Conservation (phyloP, 2,113 vertebrate genomes). For the Triplophysa rosa region DNA sequence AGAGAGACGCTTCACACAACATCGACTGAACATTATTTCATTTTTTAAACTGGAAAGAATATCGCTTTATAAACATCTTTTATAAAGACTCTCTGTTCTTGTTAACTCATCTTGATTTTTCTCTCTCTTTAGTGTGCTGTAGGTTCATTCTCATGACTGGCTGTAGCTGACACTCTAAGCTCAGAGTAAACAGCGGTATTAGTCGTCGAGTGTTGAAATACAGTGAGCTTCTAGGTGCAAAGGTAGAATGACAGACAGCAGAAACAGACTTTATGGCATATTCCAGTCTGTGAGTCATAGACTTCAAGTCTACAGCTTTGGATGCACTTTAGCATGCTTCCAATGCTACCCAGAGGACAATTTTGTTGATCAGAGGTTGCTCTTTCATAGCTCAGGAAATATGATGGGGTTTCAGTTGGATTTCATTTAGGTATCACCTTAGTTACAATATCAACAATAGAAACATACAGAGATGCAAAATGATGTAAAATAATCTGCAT, state of each 20-base stretch:
- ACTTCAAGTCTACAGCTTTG: not conserved
- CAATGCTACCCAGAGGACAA: too few species aligned
- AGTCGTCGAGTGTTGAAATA: constrained; percentile 31
- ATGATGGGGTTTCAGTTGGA: too few species aligned
- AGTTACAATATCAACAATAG: too few species aligned
- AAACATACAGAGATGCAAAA: too few species aligned
- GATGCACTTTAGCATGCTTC: too few species aligned
- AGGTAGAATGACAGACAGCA: constrained; percentile 6
- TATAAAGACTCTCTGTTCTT: not conserved
- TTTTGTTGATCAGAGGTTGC: too few species aligned
- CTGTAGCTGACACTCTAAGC: constrained; percentile 24
- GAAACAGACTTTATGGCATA: not conserved
- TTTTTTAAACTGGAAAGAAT: constrained; percentile 10
- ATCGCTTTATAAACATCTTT: constrained; percentile 14
- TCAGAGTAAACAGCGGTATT: constrained; percentile 39
- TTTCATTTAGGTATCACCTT: too few species aligned
- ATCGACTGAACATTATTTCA: constrained; percentile 29
- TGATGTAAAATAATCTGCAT: too few species aligned
- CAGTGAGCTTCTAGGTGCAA: constrained; percentile 32
- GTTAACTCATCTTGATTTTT: not conserved
- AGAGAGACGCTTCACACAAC: constrained; percentile 7
- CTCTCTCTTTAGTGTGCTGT: not conserved
- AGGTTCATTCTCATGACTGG: not conserved
- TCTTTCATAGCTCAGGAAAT: too few species aligned
- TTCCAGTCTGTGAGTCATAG: not conserved